Evolutionary conservation across 2,113 vertebrate genomes (phyloP), one percentile per base, ranked within the genome.

Genomic region (Datnioides undecimradiatus): DNA sequence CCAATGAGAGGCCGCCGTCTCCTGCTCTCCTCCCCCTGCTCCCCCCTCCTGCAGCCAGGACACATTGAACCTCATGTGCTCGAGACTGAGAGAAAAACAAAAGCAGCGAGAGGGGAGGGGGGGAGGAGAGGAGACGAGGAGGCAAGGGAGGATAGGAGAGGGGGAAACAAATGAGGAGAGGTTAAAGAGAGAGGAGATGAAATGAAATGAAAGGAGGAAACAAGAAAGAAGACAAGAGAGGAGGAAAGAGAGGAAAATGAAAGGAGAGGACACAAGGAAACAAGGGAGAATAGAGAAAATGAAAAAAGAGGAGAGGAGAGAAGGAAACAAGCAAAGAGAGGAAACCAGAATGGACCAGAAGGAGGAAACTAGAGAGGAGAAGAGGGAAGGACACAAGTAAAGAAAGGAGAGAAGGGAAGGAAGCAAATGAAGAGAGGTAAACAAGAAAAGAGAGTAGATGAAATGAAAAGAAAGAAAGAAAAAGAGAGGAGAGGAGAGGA

Each of bases 51-150:
- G 5, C 54, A 34, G 58, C 29, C 57, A 1, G 41, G 79, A 90
- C 91, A 93, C 93, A 73, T 90, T 91, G 91, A 90, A 90, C 38
- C 83, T 88, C 91, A 89, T 88, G 93, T 93, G 90, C 70, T 88
- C 38, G 1, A 16, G 7, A 49, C 27, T 31, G 60, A 49, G 68
- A 80, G 70, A 31, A 83, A 79, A 87, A 80, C 72, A 89, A 69
- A 76, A 8, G 2, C 43, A 8, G 40, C 11, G 8, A 1, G 8
- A 34, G 8, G 16, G 8, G 12, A 19, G 14, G 12, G 3, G 11
- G 36, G 11, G 51, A 41, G 17, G 17, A n/a, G 17, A 14, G 11
- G 14, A 7, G 8, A 5, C n/a, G 5, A 3, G 16, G 21, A 0
- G 6, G 38, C 5, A 6, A 21, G 6, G 21, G n/a, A 59, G 11